phyloP scores from a whole-genome alignment of 1,140 invertebrate species.

The Nephila pilipes region DNA sequence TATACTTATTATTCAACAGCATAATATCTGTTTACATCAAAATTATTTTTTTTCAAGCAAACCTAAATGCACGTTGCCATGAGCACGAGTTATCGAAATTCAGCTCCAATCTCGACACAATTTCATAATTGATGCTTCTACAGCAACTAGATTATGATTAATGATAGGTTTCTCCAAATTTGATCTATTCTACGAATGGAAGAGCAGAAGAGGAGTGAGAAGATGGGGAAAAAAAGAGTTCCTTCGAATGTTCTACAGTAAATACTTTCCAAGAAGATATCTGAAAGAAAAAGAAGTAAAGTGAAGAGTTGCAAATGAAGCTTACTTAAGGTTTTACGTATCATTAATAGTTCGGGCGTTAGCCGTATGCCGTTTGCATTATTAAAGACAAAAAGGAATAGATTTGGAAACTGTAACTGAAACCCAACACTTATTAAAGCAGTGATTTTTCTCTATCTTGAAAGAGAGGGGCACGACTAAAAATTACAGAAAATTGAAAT shows the following conservation, averaged over 20 bases:
- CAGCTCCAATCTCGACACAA: not conserved
- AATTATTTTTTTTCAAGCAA: not conserved
- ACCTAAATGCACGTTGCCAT: not conserved
- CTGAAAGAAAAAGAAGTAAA: not conserved
- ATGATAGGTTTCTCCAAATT: slow-evolving; percentile 27
- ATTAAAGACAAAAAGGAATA: slow-evolving; percentile 40
- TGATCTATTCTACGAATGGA: not conserved
- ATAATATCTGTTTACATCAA: not conserved
- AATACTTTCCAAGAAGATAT: not conserved
- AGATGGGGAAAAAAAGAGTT: not conserved
- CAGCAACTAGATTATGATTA: slow-evolving; percentile 56
- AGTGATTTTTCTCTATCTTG: not conserved
- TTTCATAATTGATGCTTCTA: slow-evolving; percentile 33
- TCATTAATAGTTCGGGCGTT: slow-evolving; percentile 41
- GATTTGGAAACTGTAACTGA: slow-evolving; percentile 8
- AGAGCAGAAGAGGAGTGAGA: not conserved
- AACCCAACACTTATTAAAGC: slow-evolving; percentile 20
- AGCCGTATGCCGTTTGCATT: slow-evolving; percentile 36
- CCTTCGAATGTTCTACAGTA: not conserved
- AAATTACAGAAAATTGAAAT: not conserved
- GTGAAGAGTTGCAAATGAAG: slow-evolving; percentile 42
- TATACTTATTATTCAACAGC: too few relatives aligned
- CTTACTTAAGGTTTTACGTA: slow-evolving; percentile 44
- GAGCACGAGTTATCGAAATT: not conserved
- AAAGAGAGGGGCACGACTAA: not conserved